Conservation (phyloP, 2,888 invertebrate genomes). For the Andrena trimmerana region DNA sequence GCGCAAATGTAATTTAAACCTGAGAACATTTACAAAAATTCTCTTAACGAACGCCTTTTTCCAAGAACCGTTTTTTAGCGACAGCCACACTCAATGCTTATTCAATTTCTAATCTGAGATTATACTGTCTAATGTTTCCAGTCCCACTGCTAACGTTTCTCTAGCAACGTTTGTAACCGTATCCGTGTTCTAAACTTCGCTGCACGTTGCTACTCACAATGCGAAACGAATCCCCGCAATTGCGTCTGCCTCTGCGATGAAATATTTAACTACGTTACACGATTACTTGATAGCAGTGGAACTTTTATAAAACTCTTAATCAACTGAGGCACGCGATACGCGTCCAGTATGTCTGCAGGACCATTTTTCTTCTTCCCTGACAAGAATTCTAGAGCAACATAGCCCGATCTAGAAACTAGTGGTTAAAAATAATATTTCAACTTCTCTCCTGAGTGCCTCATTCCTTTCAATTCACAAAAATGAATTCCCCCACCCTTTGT, state of each 20-base stretch:
- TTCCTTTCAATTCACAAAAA: too few species aligned
- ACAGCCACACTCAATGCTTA: neutral
- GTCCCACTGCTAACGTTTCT: neutral
- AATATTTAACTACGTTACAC: conserved; percentile 17
- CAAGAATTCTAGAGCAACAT: too few species aligned
- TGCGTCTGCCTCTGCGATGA: neutral
- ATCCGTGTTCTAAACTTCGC: conserved; percentile 15
- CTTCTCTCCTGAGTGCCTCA: too few species aligned
- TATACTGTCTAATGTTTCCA: neutral
- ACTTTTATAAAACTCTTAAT: neutral
- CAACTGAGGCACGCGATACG: too few species aligned
- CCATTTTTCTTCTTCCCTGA: neutral
- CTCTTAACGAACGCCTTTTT: neutral
- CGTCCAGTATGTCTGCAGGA: too few species aligned
- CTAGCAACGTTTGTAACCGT: conserved; percentile 10
- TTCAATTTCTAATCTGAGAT: neutral
- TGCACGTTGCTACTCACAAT: neutral
- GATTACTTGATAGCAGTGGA: neutral
- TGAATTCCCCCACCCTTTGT: too few species aligned
- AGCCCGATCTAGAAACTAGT: too few species aligned
- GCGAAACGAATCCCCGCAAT: conserved; percentile 8
- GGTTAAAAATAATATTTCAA: too few species aligned
- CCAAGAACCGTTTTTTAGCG: neutral
- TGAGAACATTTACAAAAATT: neutral
- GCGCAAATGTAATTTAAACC: neutral